phyloP scores from a whole-genome alignment of 2,113 vertebrate genomes.

The Caranx melampygus region DNA sequence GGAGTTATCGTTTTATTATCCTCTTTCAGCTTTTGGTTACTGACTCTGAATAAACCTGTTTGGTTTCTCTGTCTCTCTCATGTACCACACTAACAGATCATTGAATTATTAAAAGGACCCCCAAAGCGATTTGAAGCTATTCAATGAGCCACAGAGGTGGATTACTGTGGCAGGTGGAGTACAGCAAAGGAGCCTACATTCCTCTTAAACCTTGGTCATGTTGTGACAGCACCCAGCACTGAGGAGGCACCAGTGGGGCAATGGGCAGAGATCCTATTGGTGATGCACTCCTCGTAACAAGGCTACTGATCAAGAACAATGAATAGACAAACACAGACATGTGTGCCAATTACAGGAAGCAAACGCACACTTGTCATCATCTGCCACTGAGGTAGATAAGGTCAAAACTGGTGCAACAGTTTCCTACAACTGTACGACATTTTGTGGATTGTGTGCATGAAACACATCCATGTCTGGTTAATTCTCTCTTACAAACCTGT shows the following conservation, averaged over 20 bases:
- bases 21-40: not conserved
- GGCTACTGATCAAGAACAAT: conserved; percentile 39
- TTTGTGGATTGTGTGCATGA: conserved; percentile 4
- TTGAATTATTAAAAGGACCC: conserved; percentile 16
- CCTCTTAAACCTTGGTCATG: conserved; percentile 68
- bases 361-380: conserved; percentile 64
- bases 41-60: not conserved
- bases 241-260: conserved; percentile 32
- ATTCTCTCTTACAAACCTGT: not conserved
- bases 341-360: conserved; percentile 54
- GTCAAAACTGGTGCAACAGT: conserved; percentile 40
- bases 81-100: not conserved
- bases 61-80: not conserved
- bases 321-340: conserved; percentile 46
- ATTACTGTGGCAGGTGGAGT: conserved; percentile 41
- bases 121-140: conserved; percentile 25
- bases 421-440: conserved; percentile 23
- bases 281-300: conserved; percentile 56
- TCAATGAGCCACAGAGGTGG: conserved; percentile 33
- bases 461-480: not conserved
- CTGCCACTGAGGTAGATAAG: not conserved
- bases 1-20: not conserved
- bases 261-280: conserved; percentile 27
- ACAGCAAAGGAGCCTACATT: conserved; percentile 62
- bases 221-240: conserved; percentile 69